Base-by-base conservation (phyloP, 2,113 vertebrate species). In the Ardeotis arabs region DNA sequence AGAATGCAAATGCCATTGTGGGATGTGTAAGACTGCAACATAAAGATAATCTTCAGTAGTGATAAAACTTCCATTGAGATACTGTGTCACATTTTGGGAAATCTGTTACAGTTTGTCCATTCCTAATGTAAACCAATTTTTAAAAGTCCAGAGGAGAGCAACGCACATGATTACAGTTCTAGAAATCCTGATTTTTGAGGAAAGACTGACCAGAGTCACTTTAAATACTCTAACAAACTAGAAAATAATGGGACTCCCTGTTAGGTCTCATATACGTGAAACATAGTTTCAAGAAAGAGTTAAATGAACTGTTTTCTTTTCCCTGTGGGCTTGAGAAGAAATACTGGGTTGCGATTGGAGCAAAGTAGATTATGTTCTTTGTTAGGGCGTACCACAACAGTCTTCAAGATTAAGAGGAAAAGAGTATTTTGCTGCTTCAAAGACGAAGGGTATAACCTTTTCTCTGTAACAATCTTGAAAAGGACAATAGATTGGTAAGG, bases 111-210 rank as follows among this genome's bases (percentile, higher is more conserved):
- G 4, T 21, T 37, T 31, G 23, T 69, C 15, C 1, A 1, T 59
- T 84, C 84, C 33, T 84, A 44, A 64, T 14, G 12, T 13, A 63
- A 89, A 83, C 3, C 9, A 41, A 31, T 41, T 89, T 53, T 39
- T 3, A 7, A 31, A 83, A 84, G 12, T 76, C 50, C 35, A 47
- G 22, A 41, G 29, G 19, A 59, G 14, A 31, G 8, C 5, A 90
- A 63, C 16, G 18, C 6, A 31, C 0, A 0, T 27, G 18, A 70
- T 59, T 14, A 49, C 12, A 23, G 7, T 63, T 45, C 17, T 41
- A 45, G 52, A 86, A 68, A 59, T 35, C 55, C 37, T 68, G 3
- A 31, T 50, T 83, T 81, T 89, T 64, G 16, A 76, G 31, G 35
- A 67, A 75, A 74, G 10, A 31, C 25, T 50, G 19, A 56, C 7